phyloP scores from a whole-genome alignment of 2,113 vertebrate genomes.

The Boulengeromyrus knoepffleri region DNA sequence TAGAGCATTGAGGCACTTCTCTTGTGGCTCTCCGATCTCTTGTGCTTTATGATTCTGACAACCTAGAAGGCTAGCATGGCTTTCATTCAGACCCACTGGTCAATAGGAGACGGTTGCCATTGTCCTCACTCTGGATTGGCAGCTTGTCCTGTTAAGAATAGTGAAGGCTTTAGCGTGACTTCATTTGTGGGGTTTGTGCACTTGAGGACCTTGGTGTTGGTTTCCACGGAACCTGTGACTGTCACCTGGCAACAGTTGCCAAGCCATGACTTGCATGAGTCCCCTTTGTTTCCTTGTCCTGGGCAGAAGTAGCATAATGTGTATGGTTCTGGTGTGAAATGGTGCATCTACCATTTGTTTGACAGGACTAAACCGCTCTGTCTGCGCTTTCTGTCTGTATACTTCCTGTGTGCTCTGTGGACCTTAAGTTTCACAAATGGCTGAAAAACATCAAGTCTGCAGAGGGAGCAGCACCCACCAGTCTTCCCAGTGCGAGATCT shows the following conservation, averaged over 20 bases:
- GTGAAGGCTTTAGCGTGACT: not conserved
- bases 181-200: not conserved
- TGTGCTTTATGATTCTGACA: not conserved
- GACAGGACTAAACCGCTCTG: not conserved
- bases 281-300: not conserved
- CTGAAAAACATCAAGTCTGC: not conserved
- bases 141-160: not conserved
- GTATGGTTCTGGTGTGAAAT: not conserved
- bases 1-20: not conserved
- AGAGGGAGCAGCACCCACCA: not conserved
- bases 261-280: not conserved
- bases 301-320: not conserved
- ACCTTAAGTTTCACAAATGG: not conserved
- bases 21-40: not conserved
- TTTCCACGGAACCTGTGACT: not conserved
- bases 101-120: not conserved
- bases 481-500: not conserved
- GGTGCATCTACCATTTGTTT: conserved; percentile 10
- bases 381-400: not conserved
- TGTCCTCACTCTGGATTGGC: not conserved
- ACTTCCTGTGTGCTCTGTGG: not conserved
- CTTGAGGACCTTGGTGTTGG: conserved; percentile 17
- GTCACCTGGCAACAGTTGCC: conserved; percentile 41
- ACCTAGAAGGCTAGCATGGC: not conserved
- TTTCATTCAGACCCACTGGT: not conserved